Evolutionary conservation across 1,140 invertebrate species (phyloP).

Genomic region (Calephelis nemesis): DNA sequence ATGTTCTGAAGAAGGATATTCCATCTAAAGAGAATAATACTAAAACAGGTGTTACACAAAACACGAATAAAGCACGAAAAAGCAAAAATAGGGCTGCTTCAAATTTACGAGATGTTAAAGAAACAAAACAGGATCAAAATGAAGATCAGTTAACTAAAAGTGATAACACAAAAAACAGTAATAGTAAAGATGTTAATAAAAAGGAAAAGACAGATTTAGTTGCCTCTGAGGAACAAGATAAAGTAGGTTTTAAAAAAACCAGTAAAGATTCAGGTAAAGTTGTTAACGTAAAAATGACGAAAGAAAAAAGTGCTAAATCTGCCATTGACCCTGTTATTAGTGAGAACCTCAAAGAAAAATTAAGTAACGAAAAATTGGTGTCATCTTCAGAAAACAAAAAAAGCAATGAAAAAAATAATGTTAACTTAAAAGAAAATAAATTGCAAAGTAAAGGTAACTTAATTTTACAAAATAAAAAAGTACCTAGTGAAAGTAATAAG

Average conservation of each 20-base stretch:
- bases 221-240: not conserved
- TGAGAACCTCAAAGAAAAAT: not conserved
- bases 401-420: not conserved
- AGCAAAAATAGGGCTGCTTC: slow-evolving; percentile 8
- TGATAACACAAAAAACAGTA: not conserved
- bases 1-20: too few relatives aligned
- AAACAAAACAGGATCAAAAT: too few relatives aligned
- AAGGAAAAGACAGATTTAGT: not conserved
- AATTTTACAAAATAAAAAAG: not conserved
- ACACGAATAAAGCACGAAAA: not conserved
- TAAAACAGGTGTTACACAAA: not conserved
- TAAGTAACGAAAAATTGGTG: not conserved
- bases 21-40: not conserved
- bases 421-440: too few relatives aligned
- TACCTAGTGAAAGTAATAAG: not conserved
- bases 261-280: not conserved
- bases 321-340: not conserved
- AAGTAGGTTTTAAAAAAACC: not conserved
- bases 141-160: too few relatives aligned
- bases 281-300: not conserved
- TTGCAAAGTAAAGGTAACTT: not conserved
- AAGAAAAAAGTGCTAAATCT: not conserved
- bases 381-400: slow-evolving; percentile 8
- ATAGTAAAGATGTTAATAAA: not conserved
- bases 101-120: too few relatives aligned